Base-by-base conservation (phyloP, 2,888 invertebrate genomes). In the Platycnemis pennipes region DNA sequence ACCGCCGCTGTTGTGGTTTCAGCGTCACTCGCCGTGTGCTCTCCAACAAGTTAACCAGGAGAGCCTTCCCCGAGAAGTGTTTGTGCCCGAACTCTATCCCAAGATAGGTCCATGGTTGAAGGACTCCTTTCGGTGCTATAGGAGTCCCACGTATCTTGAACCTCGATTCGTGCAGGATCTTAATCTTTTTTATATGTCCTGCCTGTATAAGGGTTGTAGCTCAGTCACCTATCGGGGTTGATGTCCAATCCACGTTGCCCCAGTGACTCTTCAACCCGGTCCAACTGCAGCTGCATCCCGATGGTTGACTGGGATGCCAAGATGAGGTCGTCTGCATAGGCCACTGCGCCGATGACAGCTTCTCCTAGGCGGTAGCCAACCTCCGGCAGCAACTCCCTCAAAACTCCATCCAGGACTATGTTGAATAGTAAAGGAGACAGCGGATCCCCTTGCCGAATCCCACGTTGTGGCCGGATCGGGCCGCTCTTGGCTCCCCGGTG, bases 401-500 rank as follows among this genome's bases (percentile, higher is more conserved):
- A 88, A 16, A 95, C 94, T 0, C 53, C 69, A 63, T 95, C 95
- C 37, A 95, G 88, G 0, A 95, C 95, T 26, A 95, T 22, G 95
- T 96, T 96, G 94, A 96, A 96, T 4, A 96, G 77, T 1, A 96
- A 63, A 1, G 96, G 96, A 11, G 96, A 96, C 37, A 96, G 95
- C 56, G 96, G 96, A 95, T 96, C 0, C n/a, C 96, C 96, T 95
- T 96, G 96, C 88, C 96, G 96, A 19, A 96, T 96, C 0, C 96
- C 96, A 22, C 45, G 44, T 16, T 26, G 22, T 1, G 46, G 46
- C 1, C 37, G 88, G 42, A 45, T 95, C 95, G 26, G 95, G 95
- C 94, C 95, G 2, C 96, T 96, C 26, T 95, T 95, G 69, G 96
- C 95, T 94, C 96, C 95, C 31, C 95, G 94, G 95, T 96, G 96